phyloP scores from a whole-genome alignment of 2,888 invertebrate species.

The Patella pellucida region DNA sequence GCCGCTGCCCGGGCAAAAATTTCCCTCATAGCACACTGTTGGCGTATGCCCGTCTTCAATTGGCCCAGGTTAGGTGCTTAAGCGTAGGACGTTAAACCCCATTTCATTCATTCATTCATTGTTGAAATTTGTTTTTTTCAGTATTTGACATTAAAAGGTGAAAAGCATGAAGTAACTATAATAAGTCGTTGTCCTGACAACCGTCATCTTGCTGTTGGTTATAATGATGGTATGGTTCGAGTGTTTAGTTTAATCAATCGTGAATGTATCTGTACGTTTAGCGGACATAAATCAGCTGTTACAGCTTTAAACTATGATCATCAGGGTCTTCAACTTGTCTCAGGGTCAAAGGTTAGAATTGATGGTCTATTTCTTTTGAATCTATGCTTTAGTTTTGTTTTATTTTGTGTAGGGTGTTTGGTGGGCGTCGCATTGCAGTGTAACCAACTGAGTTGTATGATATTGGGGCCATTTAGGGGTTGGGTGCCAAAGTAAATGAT shows the following conservation, averaged over 20 bases:
- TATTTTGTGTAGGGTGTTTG: not conserved
- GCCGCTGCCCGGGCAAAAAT: no score
- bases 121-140: constrained; percentile 70
- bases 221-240: constrained; percentile 88
- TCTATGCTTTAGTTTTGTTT: not conserved
- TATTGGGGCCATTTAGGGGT: no score
- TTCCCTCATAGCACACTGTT: no score
- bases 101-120: no score
- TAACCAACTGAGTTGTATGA: no score
- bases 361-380: not conserved
- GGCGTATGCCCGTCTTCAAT: no score
- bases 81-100: no score
- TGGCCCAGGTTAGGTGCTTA: no score
- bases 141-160: constrained; percentile 84
- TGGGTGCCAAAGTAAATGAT: no score
- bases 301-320: constrained; percentile 87
- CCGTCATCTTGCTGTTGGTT: constrained; percentile 89
- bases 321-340: constrained; percentile 86
- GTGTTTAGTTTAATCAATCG: constrained; percentile 81
- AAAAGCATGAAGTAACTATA: constrained; percentile 84
- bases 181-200: constrained; percentile 84
- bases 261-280: constrained; percentile 79
- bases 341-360: constrained; percentile 83
- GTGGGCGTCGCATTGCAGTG: no score
- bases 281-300: constrained; percentile 88